A percentile compares a stretch with the other conserved stretches of the same genome.
Conservation (phyloP, 2,888 invertebrate genomes). For the Parnassius mnemosyne region DNA sequence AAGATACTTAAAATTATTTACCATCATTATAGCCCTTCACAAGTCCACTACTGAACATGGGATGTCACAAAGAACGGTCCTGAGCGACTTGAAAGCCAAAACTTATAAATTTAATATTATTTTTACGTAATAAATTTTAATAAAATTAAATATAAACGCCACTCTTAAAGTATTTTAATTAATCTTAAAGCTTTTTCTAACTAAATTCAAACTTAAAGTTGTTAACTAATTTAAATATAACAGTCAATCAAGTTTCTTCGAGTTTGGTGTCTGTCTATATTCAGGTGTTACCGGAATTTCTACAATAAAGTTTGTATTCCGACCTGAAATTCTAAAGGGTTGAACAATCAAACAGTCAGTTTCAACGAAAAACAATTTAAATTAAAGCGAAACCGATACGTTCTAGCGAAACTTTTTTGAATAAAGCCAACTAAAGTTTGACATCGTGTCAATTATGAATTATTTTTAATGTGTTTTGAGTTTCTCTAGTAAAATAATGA, state of each 20-base stretch:
- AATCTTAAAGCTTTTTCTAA: not conserved
- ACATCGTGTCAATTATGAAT: not conserved
- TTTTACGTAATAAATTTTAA: too few species aligned
- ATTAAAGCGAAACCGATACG: not conserved
- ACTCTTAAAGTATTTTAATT: not conserved
- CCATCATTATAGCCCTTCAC: too few species aligned
- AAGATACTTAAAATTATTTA: too few species aligned
- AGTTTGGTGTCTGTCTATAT: constrained; percentile 7
- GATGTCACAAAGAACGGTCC: too few species aligned
- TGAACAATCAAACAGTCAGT: constrained; percentile 9
- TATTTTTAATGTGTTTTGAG: not conserved
- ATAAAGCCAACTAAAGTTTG: not conserved
- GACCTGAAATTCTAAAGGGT: constrained; percentile 15
- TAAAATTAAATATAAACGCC: too few species aligned
- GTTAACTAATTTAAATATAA: constrained; percentile 6
- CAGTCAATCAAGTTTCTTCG: constrained; percentile 11
- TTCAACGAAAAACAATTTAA: constrained; percentile 7
- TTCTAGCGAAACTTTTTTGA: constrained; percentile 1
- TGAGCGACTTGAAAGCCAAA: too few species aligned
- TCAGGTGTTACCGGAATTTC: constrained; percentile 15
- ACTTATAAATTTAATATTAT: too few species aligned
- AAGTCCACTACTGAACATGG: too few species aligned
- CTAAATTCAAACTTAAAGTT: not conserved
- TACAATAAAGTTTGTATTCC: constrained; percentile 10
- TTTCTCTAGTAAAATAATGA: too few species aligned